A percentile compares a stretch with the other conserved stretches of the same genome.
phyloP scores from a whole-genome alignment of 2,113 vertebrate species.

The Phrynosoma platyrhinos region DNA sequence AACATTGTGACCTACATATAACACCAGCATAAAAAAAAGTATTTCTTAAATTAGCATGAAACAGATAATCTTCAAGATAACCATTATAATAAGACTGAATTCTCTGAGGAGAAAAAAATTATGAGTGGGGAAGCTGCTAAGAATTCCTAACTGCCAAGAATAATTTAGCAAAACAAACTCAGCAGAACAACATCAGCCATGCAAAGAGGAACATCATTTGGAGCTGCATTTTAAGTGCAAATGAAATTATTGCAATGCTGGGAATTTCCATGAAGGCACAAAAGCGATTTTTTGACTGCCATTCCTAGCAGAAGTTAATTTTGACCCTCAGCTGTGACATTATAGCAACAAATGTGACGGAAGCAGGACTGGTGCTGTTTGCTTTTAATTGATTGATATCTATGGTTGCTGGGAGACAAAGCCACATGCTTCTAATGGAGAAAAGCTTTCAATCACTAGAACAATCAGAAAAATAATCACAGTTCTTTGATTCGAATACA shows the following conservation, averaged over 20 bases:
- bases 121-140: slow-evolving; percentile 75
- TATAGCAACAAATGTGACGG: slow-evolving; percentile 68
- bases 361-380: slow-evolving; percentile 69
- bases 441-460: slow-evolving; percentile 78
- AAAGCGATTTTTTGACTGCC: slow-evolving; percentile 73
- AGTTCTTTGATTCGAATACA: slow-evolving; percentile 75
- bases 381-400: slow-evolving; percentile 76
- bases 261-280: slow-evolving; percentile 69
- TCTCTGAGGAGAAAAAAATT: slow-evolving; percentile 78
- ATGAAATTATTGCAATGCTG: slow-evolving; percentile 75
- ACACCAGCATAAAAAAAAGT: slow-evolving; percentile 71
- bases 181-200: slow-evolving; percentile 79
- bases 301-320: slow-evolving; percentile 73
- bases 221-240: slow-evolving; percentile 80
- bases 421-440: slow-evolving; percentile 73
- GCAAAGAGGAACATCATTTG: slow-evolving; percentile 79
- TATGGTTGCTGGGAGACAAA: slow-evolving; percentile 75
- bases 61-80: slow-evolving; percentile 81
- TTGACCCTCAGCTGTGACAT: slow-evolving; percentile 71
- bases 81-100: slow-evolving; percentile 75
- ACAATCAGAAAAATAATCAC: slow-evolving; percentile 77
- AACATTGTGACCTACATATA: slow-evolving; percentile 60
- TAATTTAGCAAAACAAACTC: slow-evolving; percentile 85
- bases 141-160: slow-evolving; percentile 79
- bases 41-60: slow-evolving; percentile 77